Conservation (phyloP, 2,113 vertebrate genomes). For the Bothrops jararaca region DNA sequence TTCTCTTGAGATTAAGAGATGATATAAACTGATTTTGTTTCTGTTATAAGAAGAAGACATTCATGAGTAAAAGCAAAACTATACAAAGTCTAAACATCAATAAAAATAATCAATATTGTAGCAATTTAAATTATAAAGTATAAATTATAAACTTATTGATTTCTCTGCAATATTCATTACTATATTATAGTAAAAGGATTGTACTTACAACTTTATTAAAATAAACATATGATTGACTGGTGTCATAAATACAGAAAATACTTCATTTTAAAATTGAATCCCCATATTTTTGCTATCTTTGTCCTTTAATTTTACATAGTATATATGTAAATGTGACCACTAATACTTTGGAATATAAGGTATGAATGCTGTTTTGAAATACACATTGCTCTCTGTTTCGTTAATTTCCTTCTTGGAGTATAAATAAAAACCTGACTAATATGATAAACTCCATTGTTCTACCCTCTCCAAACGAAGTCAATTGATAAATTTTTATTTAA, state of each 20-base stretch:
- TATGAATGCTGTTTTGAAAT: not conserved
- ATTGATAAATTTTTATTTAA: conserved; percentile 15
- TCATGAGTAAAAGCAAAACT: conserved; percentile 1
- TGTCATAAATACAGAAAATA: conserved; percentile 30
- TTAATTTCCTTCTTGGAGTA: not conserved
- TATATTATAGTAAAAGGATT: conserved; percentile 14
- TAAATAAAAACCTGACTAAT: conserved; percentile 3
- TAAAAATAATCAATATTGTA: conserved; percentile 1
- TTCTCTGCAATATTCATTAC: conserved; percentile 21
- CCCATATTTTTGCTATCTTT: conserved; percentile 15
- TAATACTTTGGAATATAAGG: not conserved
- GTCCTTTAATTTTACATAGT: not conserved
- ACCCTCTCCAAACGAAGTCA: not conserved
- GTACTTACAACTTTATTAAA: conserved; percentile 1
- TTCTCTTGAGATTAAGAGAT: not conserved
- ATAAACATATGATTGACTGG: conserved; percentile 33
- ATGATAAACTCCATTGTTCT: not conserved
- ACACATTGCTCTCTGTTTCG: not conserved
- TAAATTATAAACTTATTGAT: conserved; percentile 16
- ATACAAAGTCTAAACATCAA: conserved; percentile 29
- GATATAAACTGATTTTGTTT: not conserved
- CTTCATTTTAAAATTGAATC: conserved; percentile 15
- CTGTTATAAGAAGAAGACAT: not conserved
- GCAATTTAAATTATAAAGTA: conserved; percentile 3
- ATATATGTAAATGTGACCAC: conserved; percentile 45